Base-by-base conservation (phyloP, 2,113 vertebrate species). In the Machaerirhynchus nigripectus region DNA sequence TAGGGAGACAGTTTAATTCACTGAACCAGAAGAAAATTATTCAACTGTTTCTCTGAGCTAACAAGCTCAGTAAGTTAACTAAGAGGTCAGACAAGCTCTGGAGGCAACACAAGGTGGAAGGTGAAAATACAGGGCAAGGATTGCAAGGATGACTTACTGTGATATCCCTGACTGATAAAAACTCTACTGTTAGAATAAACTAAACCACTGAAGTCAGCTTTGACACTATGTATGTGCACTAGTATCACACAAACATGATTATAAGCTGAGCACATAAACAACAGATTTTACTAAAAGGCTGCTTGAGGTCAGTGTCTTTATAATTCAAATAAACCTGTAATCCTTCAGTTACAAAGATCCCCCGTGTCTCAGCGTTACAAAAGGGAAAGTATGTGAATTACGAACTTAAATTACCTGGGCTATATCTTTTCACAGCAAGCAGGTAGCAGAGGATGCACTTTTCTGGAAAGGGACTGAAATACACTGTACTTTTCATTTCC, bases 261-360 rank as follows among this genome's bases (percentile, higher is more conserved):
- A 53, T 68, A 83, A 93, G 2, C 53, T 69, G 57, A 50, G 59
- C 67, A 69, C 35, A 35, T 9, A 55, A 91, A 67, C 53, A 95
- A 79, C 4, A 30, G 37, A 71, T 90, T 90, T 90, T 46, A 79
- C 63, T 88, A 83, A 87, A 90, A 80, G 67, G 46, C 46, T 80
- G 63, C 63, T 73, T 68, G 82, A 76, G 63, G 37, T 74, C 92
- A 83, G 28, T 46, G 59, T 59, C 82, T 93, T 92, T 96, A 9
- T 93, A 88, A 90, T 90, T 92, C 88, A 90, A 94, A 93, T 84
- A 87, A 74, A 26, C 31, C 59, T 87, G 20, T 81, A 96, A 94
- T 94, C 80, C 46, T 74, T 87, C 59, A 57, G 40, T 84, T 60
- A 35, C 59, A 95, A 85, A 69, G 61, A 71, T n/a, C 47, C 68